Base-by-base conservation (phyloP, 2,113 vertebrate species). In the Ophthalmolycus amberensis region DNA sequence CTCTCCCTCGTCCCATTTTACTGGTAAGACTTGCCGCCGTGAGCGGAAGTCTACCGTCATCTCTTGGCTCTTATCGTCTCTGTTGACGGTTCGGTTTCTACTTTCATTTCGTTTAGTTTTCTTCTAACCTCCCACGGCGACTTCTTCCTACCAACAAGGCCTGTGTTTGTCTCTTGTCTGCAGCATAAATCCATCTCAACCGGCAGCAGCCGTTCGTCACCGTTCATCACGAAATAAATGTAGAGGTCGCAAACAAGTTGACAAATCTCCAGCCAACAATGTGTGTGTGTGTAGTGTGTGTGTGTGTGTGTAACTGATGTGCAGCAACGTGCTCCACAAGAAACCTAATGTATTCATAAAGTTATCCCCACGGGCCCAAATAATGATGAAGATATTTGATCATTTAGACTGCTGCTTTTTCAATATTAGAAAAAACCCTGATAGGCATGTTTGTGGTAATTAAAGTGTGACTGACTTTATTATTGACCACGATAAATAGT, bases 1-100 rank as follows among this genome's bases (percentile, higher is more conserved):
- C 6, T 60, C 44, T 42, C 34, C 71, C 59, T 62, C 42, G 1
- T 44, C 73, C 81, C 22, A 54, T 68, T 68, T 27, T 38, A 64
- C 73, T 12, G 4, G 69, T 42, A 69, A 8, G 38, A 79, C 74
- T 22, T 32, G 67, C 14, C 4, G 14, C 27, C 1, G 1, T 3
- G 20, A 25, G 20, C 3, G 14, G 0, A 32, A 46, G 6, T 62
- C 7, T 6, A 20, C 16, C 0, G 22, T 12, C 20, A 25, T 9
- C 6, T 14, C 34, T 22, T 29, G 46, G 9, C 14, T 56, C 42
- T 76, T 1, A 46, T 59, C 18, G 7, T 16, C 50, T 34, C 20
- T 59, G 5, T 18, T 75, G 59, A 59, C 1, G 54, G 7, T 34
- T 22, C 0, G 20, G 18, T 16, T 29, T 29, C 16, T 5, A 48